Conservation (phyloP, 2,113 vertebrate species). For the Datnioides undecimradiatus region DNA sequence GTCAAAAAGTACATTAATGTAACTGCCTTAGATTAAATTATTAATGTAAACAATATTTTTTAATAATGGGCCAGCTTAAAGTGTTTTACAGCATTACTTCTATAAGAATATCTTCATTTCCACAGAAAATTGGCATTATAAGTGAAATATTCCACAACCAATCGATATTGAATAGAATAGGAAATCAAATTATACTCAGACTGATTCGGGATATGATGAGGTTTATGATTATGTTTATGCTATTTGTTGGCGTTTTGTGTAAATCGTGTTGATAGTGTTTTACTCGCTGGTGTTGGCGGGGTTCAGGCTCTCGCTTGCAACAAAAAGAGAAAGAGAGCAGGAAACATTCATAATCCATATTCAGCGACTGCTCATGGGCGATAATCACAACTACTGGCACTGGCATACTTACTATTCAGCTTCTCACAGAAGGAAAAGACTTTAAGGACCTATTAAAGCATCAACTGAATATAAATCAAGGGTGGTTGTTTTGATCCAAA, state of each 20-base stretch:
- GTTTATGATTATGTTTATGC: too few relatives aligned
- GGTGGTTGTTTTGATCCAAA: conserved; percentile 46
- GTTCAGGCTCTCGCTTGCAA: conserved; percentile 24
- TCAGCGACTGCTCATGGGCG: conserved; percentile 50
- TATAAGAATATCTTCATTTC: too few relatives aligned
- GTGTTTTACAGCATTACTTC: too few relatives aligned
- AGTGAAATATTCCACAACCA: too few relatives aligned
- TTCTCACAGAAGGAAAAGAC: conserved; percentile 33
- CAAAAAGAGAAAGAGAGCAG: conserved; percentile 8
- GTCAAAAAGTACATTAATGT: too few relatives aligned
- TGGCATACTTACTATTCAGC: conserved; percentile 61
- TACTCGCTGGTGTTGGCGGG: conserved; percentile 8
- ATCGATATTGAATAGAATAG: too few relatives aligned
- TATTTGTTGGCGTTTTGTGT: not conserved
- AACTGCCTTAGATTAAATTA: too few relatives aligned
- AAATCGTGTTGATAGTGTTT: conserved; percentile 7
- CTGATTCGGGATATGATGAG: too few relatives aligned
- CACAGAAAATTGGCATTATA: too few relatives aligned
- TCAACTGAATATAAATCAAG: conserved; percentile 66
- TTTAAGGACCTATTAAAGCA: conserved; percentile 47
- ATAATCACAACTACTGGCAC: conserved; percentile 52
- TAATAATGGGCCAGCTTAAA: too few relatives aligned
- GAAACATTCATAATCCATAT: conserved; percentile 53
- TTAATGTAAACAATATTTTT: too few relatives aligned
- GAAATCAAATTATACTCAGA: too few relatives aligned